phyloP scores from a whole-genome alignment of 2,888 invertebrate species.

The Mycogona germanica region DNA sequence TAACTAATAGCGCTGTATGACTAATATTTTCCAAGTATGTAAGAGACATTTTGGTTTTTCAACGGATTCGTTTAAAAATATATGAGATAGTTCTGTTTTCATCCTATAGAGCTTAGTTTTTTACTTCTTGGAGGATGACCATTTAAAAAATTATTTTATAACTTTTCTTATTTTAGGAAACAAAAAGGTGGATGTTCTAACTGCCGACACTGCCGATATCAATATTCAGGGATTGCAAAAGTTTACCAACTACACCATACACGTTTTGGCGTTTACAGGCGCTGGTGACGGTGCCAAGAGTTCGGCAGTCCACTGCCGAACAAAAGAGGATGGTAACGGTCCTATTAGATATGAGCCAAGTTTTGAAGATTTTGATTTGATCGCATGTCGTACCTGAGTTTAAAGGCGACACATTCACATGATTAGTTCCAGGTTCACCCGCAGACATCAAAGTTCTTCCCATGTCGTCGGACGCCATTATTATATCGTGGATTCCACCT shows the following conservation, averaged over 20 bases:
- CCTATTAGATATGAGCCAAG: too few relatives aligned
- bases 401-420: too few relatives aligned
- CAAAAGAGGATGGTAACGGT: slow-evolving; percentile 71
- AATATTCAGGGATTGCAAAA: slow-evolving; percentile 66
- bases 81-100: too few relatives aligned
- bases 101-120: too few relatives aligned
- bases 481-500: slow-evolving; percentile 76
- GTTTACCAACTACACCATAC: slow-evolving; percentile 76
- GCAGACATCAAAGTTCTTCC: slow-evolving; percentile 72
- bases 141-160: too few relatives aligned
- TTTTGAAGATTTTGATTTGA: too few relatives aligned
- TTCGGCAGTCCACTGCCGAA: slow-evolving; percentile 60
- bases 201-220: slow-evolving; percentile 63
- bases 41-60: too few relatives aligned
- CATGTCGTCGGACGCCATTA: slow-evolving; percentile 64
- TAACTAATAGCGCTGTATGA: too few relatives aligned
- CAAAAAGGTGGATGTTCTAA: slow-evolving; percentile 37
- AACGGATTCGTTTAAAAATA: too few relatives aligned
- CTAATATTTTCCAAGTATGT: too few relatives aligned
- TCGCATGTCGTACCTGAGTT: too few relatives aligned
- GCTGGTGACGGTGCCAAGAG: slow-evolving; percentile 75
- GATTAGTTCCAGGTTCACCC: slow-evolving; percentile 69
- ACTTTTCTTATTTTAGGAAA: slow-evolving; percentile 28
- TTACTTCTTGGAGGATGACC: too few relatives aligned
- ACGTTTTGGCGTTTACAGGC: slow-evolving; percentile 68